Base-by-base conservation (phyloP, 1,140 invertebrate genomes). In the Bombus balteatus region DNA sequence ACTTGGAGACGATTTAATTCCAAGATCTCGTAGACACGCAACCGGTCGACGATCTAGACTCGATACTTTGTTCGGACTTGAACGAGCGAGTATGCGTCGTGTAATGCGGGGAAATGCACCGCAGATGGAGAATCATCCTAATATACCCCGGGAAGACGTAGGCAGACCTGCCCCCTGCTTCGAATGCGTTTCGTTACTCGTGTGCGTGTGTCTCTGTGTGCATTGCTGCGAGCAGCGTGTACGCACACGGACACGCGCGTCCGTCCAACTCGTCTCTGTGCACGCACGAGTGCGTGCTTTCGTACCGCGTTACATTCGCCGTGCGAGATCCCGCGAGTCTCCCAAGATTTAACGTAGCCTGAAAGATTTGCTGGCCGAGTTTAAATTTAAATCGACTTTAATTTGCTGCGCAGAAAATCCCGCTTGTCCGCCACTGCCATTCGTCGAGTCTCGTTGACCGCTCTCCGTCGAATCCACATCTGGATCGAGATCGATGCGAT, bases 131-230 rank as follows among this genome's bases (percentile, higher is more conserved):
- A 88, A 71, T 88, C 86, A 86, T 89, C 88, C 88, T 92, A 93
- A 93, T 93, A 92, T 87, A 88, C 88, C 82, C 78, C 59, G 84
- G 72, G 83, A 88, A 81, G 72, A 90, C 74, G 83, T 85, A 90
- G 83, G 85, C 87, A 88, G 90, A 83, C 78, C 77, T 88, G 86
- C 85, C 88, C 85, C 86, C 87, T 91, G 83, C 91, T 87, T 90
- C 85, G 89, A 92, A 87, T 74, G 77, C 83, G 79, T 90, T 88
- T 90, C 85, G 83, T 77, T 85, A 81, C 80, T 85, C 62, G 82
- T 83, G 72, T 68, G 70, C 72, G 79, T 71, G 71, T 15, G 32
- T 0, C 32, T 3, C 6, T 15, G 57, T 68, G 82, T 62, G 81
- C 32, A 32, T 62, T 28, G 25, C 22, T 25, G 68, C 5, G 15